Evolutionary conservation across 2,113 vertebrate genomes (phyloP).

Genomic region (Jacana jacana): DNA sequence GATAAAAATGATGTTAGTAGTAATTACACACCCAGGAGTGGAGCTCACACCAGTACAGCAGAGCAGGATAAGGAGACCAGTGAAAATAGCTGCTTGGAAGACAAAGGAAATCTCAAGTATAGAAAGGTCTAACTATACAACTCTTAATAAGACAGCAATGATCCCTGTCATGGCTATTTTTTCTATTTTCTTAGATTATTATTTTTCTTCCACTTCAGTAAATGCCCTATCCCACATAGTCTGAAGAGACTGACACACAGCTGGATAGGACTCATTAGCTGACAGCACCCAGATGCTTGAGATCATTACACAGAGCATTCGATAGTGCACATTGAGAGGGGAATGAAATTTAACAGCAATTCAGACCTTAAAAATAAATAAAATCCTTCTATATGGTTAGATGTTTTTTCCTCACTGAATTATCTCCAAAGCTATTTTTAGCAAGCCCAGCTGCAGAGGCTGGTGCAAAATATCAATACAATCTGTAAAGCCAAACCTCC

Average conservation of each 20-base stretch:
- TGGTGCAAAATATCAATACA: not conserved
- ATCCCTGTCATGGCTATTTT: not conserved
- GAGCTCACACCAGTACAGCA: not conserved
- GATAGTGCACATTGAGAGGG: not conserved
- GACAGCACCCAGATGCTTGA: not conserved
- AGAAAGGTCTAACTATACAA: not conserved
- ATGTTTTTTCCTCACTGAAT: not conserved
- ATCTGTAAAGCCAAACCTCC: not conserved
- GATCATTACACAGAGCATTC: not conserved
- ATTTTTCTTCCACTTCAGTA: not conserved
- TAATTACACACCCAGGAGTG: not conserved
- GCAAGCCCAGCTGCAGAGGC: not conserved
- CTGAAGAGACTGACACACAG: not conserved
- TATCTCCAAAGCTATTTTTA: not conserved
- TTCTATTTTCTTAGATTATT: not conserved
- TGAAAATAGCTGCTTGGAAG: not conserved
- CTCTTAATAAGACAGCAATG: fast-evolving
- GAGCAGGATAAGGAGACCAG: not conserved
- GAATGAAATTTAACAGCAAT: not conserved
- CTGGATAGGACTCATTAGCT: not conserved
- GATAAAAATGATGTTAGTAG: fast-evolving
- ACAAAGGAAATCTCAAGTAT: not conserved
- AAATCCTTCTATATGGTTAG: not conserved
- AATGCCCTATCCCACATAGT: not conserved
- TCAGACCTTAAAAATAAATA: not conserved